These are phyloP conservation scores for Mormyrops boulengeri DNA, from an alignment of 2,797 vertebrate species.

Conservation along the genomic window DNA sequence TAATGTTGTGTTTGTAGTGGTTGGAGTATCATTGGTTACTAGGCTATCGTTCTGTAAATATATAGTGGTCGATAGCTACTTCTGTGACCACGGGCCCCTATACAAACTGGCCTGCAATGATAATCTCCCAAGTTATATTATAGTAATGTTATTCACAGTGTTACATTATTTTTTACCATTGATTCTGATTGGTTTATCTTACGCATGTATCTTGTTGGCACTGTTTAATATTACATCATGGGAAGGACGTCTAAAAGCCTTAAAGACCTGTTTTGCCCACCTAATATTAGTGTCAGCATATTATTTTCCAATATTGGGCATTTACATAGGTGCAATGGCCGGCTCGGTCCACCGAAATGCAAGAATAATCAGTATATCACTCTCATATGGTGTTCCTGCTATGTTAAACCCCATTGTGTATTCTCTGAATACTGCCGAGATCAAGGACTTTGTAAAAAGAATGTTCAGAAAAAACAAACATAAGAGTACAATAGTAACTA, in stretches of 20 bases:
- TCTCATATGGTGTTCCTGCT: background rate
- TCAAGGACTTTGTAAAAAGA: background rate
- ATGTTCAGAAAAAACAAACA: background rate
- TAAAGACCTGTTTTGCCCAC: background rate
- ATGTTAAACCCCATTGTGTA: background rate
- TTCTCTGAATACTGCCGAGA: background rate
- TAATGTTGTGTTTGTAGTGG: background rate
- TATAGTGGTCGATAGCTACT: constrained; percentile 33
- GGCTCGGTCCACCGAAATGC: background rate
- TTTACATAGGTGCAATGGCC: background rate
- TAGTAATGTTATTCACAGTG: background rate
- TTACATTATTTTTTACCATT: constrained; percentile 26
- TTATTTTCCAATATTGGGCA: background rate
- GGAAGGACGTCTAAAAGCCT: background rate
- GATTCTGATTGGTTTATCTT: constrained; percentile 29
- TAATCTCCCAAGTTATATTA: constrained; percentile 19
- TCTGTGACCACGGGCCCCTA: constrained; percentile 36
- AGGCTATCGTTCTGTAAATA: constrained; percentile 35
- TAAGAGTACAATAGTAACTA: background rate
- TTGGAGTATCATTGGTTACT: constrained; percentile 10
- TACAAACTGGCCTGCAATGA: constrained; percentile 33
- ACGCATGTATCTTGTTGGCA: constrained; percentile 24
- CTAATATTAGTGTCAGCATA: background rate
- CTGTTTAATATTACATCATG: constrained; percentile 21
- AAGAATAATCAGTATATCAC: background rate